Base-by-base conservation (phyloP, 2,888 invertebrate genomes). In the Argyresthia goedartella region DNA sequence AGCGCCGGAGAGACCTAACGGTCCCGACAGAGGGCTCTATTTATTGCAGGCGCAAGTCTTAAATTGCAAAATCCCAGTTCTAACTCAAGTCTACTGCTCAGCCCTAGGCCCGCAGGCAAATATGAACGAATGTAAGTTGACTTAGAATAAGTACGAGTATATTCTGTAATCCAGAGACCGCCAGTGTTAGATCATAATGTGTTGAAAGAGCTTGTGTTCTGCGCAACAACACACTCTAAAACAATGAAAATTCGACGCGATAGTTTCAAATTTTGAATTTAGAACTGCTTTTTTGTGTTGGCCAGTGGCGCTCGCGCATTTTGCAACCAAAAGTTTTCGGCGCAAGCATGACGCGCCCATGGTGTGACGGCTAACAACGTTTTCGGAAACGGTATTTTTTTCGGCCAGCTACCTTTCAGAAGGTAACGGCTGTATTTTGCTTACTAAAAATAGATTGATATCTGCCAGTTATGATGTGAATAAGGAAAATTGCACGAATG, bases 91-190 rank as follows among this genome's bases (percentile, higher is more conserved):
- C 64, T 73, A 13, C 9, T 6, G 77, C 73, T 60, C 85, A 86
- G 71, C 86, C 86, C 86, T 86, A 86, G 61, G 77, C 70, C 81
- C 75, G 78, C 85, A 86, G 85, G 86, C 86, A 85, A 86, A 86
- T 86, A 86, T 86, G 86, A 86, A 86, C 86, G 86, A 86, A 85
- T 86, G 86, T 86, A 81, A 86, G 85, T 85, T 85, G 86, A 86
- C 84, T 86, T 86, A 86, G 86, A 86, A 86, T 86, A 86, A 84
- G 86, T 25, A 25, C 25, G 3, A 25, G 25, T 86, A 79, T 85
- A 86, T 86, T 81, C 86, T 81, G 81, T 85, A 82, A 86, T 84
- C 81, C 81, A 78, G 79, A 76, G 72, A 73, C 77, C 69, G 81
- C 76, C 86, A 86, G 86, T 86, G 86, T 86, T 86, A 86, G 86